Conservation (phyloP, 2,888 invertebrate species). For the Tyria jacobaeae region DNA sequence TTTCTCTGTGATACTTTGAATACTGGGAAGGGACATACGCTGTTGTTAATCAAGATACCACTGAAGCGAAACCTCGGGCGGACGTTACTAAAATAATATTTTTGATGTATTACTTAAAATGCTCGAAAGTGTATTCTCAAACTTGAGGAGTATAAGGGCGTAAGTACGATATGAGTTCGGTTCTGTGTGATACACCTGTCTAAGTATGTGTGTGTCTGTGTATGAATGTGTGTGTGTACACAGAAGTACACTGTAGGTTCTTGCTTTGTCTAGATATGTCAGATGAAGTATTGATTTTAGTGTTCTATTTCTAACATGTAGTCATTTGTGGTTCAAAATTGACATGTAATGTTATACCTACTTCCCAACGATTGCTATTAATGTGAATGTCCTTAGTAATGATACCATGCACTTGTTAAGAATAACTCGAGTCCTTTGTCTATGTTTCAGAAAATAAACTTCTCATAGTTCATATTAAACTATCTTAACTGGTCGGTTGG, state of each 20-base stretch:
- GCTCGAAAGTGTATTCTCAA: constrained; percentile 65
- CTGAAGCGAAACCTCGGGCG: no score
- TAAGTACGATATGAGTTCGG: constrained; percentile 85
- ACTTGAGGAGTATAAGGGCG: constrained; percentile 75
- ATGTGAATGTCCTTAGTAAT: no score
- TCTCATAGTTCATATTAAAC: no score
- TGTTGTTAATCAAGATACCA: no score
- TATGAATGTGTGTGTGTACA: constrained; percentile 62
- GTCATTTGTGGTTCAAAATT: no score
- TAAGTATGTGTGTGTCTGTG: constrained; percentile 59
- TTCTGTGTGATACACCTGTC: constrained; percentile 65
- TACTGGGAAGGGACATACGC: no score
- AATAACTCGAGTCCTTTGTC: no score
- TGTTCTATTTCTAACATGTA: constrained; percentile 16
- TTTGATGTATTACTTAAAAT: constrained; percentile 38
- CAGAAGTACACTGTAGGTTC: constrained; percentile 48
- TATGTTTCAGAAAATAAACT: no score
- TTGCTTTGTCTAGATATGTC: constrained; percentile 37
- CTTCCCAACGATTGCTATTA: no score
- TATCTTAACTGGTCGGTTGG: no score
- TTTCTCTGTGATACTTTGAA: no score
- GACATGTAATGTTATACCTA: not conserved
- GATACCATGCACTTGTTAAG: no score
- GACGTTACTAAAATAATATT: constrained; percentile 1
- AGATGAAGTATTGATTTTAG: constrained; percentile 20